These are phyloP conservation scores for Parazoanthus darwini DNA, from an alignment of 92 coral and sea anemone species.

Conservation along the genomic window DNA sequence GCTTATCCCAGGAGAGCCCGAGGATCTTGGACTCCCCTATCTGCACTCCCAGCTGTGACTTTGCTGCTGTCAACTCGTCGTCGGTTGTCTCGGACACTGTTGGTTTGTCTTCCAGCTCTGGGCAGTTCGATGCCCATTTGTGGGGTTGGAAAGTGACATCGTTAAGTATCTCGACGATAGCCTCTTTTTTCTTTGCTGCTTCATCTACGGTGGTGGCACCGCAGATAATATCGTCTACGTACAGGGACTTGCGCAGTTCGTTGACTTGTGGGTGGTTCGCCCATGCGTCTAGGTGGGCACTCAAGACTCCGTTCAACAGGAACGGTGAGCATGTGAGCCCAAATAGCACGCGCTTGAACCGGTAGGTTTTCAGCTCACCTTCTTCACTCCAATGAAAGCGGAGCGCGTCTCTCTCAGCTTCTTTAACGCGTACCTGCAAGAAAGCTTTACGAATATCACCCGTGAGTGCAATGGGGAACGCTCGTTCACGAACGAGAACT, in stretches of 20 bases:
- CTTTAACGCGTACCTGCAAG: constrained; percentile 9
- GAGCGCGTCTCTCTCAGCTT: too few species aligned
- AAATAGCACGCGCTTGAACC: constrained; percentile 26
- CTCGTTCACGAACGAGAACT: constrained; percentile 22
- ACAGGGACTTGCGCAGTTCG: neutral
- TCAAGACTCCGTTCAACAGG: constrained; percentile 25
- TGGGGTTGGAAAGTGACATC: neutral
- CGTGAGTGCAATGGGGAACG: constrained; percentile 17
- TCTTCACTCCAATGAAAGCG: constrained; percentile 36
- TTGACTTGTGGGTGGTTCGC: neutral
- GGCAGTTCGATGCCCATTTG: constrained; percentile 1
- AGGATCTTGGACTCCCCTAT: constrained; percentile 16
- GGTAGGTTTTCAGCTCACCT: constrained; percentile 2
- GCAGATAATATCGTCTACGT: constrained; percentile 40
- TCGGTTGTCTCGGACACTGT: too few species aligned
- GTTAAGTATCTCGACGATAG: neutral
- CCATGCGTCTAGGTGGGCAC: constrained; percentile 12
- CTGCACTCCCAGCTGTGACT: neutral
- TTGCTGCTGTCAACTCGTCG: too few species aligned
- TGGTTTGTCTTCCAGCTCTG: neutral
- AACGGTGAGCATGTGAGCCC: constrained; percentile 36
- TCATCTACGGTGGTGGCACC: too few species aligned
- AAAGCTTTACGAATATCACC: constrained; percentile 41
- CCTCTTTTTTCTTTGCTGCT: neutral
- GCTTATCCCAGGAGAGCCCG: constrained; percentile 8